Evolutionary conservation across 2,888 invertebrate genomes (phyloP), one percentile per base, ranked within the genome.

Genomic region (Ophion obscuratus): DNA sequence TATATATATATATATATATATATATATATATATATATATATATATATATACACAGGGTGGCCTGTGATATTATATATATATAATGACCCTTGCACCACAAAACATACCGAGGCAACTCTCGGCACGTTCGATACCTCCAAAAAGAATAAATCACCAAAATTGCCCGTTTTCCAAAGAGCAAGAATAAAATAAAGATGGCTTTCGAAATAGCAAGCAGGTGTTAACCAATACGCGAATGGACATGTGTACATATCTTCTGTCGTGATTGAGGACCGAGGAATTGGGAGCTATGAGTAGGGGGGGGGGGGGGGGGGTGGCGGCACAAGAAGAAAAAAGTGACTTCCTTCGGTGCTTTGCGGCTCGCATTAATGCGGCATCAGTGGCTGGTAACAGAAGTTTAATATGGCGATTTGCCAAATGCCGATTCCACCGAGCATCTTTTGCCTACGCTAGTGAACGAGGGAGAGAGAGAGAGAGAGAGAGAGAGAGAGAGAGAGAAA

Each of bases 331-430:
- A 74, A 71, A 66, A 81, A 81, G 75, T 47, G 74, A 73, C 76
- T 77, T 85, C 73, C 83, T 81, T 86, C 83, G 83, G 59, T 40
- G 53, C 79, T 66, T 47, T 53, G n/a, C 44, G 44, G 74, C 59
- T 53, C 67, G 79, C 75, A 83, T 86, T 80, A 77, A 86, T 86
- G 85, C 83, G 68, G 80, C 80, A 74, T 80, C 85, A 61, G 85
- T 67, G 70, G 71, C 67, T 73, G n/a, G 81, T 85, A 61, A 78
- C 85, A 82, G 75, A 83, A 81, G 81, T 80, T 74, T 82, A 74
- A 85, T 82, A 82, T 85, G 85, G 85, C 85, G 31, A 40, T 73
- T 86, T 83, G 85, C 85, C 85, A 86, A 86, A 86, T 86, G 73
- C 85, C 83, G 77, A 83, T 86, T 86, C 85, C 85, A 77, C 82